Percentiles rank a stretch among this genome's conserved stretches.
These are phyloP conservation scores for Zosterops hypoxanthus DNA, from an alignment of 2,113 vertebrate genomes.

Conservation along the genomic window DNA sequence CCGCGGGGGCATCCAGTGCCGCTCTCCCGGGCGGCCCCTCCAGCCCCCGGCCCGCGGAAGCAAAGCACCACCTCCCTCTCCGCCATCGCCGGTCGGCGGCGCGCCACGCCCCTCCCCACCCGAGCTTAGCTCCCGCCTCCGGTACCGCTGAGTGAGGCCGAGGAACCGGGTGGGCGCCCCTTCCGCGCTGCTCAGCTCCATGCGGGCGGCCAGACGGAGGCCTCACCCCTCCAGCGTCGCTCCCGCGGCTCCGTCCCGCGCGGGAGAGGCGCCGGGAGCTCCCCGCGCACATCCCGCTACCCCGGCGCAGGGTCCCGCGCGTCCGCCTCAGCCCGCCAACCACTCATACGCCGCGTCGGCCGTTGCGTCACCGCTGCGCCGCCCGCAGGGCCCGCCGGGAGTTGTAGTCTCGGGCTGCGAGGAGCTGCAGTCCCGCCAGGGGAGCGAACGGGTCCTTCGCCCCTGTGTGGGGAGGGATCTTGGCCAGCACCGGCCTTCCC, in stretches of 20 bases:
- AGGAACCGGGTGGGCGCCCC: background rate
- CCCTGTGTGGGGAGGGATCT: background rate
- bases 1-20: background rate
- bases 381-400: background rate
- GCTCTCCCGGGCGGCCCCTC: background rate
- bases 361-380: background rate
- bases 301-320: background rate
- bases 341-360: background rate
- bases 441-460: background rate
- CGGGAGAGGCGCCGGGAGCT: background rate
- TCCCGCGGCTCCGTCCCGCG: background rate
- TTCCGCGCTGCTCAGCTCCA: slow-evolving; percentile 27
- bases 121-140: background rate
- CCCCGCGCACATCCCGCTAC: background rate
- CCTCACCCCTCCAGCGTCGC: background rate
- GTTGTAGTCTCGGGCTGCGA: background rate
- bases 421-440: background rate
- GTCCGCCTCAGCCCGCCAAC: background rate
- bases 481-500: background rate
- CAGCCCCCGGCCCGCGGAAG: background rate
- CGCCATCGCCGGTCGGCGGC: background rate
- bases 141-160: slow-evolving; percentile 43
- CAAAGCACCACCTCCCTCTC: background rate
- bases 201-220: background rate
- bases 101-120: background rate